These are phyloP conservation scores for Synergus itoensis DNA, from an alignment of 2,888 invertebrate genomes.

Conservation along the genomic window DNA sequence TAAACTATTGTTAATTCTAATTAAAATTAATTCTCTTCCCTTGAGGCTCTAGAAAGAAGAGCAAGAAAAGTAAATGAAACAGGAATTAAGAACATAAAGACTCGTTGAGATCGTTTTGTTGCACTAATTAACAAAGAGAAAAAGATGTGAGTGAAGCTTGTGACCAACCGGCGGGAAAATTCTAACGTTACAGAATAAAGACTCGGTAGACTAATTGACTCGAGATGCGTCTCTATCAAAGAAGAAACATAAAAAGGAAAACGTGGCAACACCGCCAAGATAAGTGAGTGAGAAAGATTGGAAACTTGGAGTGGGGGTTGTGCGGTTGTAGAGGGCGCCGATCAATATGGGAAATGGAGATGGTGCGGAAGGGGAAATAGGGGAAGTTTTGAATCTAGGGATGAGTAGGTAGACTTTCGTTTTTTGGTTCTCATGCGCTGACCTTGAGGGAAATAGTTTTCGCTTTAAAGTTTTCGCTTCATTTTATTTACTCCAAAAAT, in stretches of 20 bases:
- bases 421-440: conserved; percentile 16
- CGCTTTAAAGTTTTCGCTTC: not conserved
- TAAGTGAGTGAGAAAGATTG: conserved; percentile 9
- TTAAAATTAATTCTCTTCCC: not conserved
- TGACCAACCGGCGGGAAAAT: conserved; percentile 21
- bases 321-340: conserved; percentile 63
- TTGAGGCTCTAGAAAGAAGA: not conserved
- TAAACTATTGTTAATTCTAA: not conserved
- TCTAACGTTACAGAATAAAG: conserved; percentile 14
- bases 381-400: conserved; percentile 59
- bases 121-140: not conserved
- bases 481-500: not conserved
- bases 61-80: not conserved
- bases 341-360: conserved; percentile 73
- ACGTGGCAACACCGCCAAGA: conserved; percentile 37
- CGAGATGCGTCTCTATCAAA: not conserved
- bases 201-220: conserved; percentile 26
- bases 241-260: conserved; percentile 31
- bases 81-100: not conserved
- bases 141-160: not conserved
- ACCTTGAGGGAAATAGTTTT: conserved; percentile 27
- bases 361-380: conserved; percentile 68
- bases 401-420: conserved; percentile 26
- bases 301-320: conserved; percentile 43
- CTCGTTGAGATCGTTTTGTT: not conserved